Conservation (phyloP, 2,797 vertebrate species). For the Galago senegalensis region DNA sequence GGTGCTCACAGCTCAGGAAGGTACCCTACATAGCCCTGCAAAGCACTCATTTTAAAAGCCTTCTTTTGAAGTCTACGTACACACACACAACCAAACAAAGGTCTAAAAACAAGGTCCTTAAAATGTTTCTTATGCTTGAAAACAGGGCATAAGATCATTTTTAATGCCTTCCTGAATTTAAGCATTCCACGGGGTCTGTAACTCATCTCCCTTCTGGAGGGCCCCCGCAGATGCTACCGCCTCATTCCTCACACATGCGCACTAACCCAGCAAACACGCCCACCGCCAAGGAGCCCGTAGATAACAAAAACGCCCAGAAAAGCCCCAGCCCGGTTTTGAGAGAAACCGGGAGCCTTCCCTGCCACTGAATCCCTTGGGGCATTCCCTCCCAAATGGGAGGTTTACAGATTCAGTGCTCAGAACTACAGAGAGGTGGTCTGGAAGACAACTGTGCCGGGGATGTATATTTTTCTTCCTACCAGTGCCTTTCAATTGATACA, state of each 20-base stretch:
- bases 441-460: background rate
- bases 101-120: background rate
- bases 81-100: background rate
- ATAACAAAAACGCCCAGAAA: background rate
- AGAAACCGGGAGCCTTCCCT: background rate
- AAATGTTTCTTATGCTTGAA: background rate
- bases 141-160: background rate
- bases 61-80: background rate
- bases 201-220: background rate
- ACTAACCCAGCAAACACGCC: background rate
- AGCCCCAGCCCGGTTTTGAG: background rate
- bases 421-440: background rate
- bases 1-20: background rate
- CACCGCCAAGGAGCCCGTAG: background rate
- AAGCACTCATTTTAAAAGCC: background rate
- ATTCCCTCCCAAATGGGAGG: background rate
- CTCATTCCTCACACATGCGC: slow-evolving; percentile 66
- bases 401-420: background rate
- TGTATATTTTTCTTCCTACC: slow-evolving; percentile 79
- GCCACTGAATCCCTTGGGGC: background rate
- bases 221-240: background rate
- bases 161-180: background rate
- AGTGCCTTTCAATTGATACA: slow-evolving; percentile 88
- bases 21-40: background rate
- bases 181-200: fast-evolving